These are phyloP conservation scores for Anthoscopus minutus DNA, from an alignment of 2,113 vertebrate genomes.

Conservation along the genomic window DNA sequence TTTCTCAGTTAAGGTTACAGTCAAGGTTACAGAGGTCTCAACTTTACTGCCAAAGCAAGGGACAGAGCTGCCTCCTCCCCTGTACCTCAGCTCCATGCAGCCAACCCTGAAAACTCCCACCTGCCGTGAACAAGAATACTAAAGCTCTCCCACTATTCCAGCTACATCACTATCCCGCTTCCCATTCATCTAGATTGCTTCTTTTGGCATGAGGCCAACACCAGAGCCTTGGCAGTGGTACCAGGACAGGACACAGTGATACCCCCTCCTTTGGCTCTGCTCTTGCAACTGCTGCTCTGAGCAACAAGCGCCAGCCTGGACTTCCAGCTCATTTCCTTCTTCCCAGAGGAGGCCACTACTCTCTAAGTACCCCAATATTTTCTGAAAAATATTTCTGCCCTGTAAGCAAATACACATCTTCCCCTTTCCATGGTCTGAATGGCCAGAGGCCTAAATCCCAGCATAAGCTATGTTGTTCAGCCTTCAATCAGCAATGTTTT, in stretches of 20 bases:
- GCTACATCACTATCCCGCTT: background rate
- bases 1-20: rapidly evolving
- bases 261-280: rapidly evolving
- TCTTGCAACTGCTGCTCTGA: rapidly evolving
- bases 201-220: background rate
- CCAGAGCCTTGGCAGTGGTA: background rate
- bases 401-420: background rate
- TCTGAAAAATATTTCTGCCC: background rate
- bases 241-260: background rate
- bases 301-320: background rate
- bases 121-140: background rate
- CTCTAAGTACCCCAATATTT: background rate
- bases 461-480: background rate
- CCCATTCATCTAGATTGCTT: background rate
- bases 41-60: background rate
- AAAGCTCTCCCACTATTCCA: background rate
- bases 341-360: background rate
- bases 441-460: background rate
- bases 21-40: background rate
- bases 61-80: background rate
- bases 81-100: background rate
- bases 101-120: background rate
- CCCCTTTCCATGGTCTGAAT: background rate
- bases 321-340: background rate
- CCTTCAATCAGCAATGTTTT: background rate